phyloP scores from a whole-genome alignment of 2,888 invertebrate genomes.

The Habroteleia sp. region DNA sequence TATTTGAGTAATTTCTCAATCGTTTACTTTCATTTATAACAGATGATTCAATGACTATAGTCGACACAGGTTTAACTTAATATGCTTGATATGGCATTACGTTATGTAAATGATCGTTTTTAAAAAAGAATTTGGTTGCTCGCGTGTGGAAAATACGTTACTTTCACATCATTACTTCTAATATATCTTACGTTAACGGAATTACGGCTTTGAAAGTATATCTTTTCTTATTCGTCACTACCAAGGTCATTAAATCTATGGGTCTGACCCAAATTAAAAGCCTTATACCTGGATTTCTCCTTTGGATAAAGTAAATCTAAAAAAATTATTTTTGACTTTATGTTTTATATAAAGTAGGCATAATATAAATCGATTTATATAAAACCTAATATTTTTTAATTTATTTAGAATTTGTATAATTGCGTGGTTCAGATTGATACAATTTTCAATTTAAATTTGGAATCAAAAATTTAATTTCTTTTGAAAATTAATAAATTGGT shows the following conservation, averaged over 20 bases:
- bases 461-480: no score
- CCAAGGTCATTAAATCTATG: constrained; percentile 60
- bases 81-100: constrained; percentile 22
- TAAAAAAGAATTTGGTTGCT: constrained; percentile 41
- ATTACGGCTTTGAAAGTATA: constrained; percentile 52
- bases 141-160: constrained; percentile 50
- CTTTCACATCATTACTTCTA: constrained; percentile 53
- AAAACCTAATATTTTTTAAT: no score
- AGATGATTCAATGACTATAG: constrained; percentile 36
- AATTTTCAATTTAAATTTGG: no score
- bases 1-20: constrained; percentile 52
- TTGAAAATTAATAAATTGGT: no score
- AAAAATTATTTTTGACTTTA: constrained; percentile 12
- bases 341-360: not conserved
- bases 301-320: constrained; percentile 15
- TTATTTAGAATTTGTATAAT: no score
- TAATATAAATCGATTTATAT: no score
- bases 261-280: constrained; percentile 59
- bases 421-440: no score
- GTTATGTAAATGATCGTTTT: constrained; percentile 49
- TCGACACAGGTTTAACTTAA: constrained; percentile 20
- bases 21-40: constrained; percentile 53
- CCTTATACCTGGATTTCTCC: constrained; percentile 53
- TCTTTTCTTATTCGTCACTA: constrained; percentile 56
- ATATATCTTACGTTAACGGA: constrained; percentile 55